Base-by-base conservation (phyloP, 2,888 invertebrate species). In the Rhaphigaster nebulosa region DNA sequence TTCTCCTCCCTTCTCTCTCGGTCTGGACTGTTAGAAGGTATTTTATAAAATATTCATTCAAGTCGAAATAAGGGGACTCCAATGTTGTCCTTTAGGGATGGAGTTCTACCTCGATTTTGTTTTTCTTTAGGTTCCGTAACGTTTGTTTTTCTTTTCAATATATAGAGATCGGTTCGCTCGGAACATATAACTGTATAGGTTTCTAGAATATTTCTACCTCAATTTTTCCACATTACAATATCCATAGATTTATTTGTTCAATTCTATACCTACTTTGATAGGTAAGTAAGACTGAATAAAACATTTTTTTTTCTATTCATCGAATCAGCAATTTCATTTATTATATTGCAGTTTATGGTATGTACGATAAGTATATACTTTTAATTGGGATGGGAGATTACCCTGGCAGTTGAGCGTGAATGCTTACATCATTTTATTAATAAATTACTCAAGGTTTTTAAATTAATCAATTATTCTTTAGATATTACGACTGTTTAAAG, bases 131-230 rank as follows among this genome's bases (percentile, higher is more conserved):
- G 8, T 76, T 38, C 38, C 38, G 38, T 76, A 20, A 8, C 38
- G 38, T 76, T 76, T 76, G 38, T 76, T 38, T 76, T 76, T 76
- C 70, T 76, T 34, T 76, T 76, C 70, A 76, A 38, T 76, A 76
- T 70, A 34, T 76, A 38, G 34, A 38, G 38, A 76, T 76, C 34
- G 23, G 38, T 76, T 76, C 20, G 70, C 20, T 23, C 26, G 70
- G 34, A 5, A 0, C 70, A 20, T 76, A 76, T 76, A 76, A 12
- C 38, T 20, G 70, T 76, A 76, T 76, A 8, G 20, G 18, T 5
- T 20, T 23, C 29, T 29, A 18, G 29, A 29, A 34, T 6, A 18
- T 76, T 76, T 76, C 70, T 23, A 38, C 34, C 70, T 76, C 38
- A 34, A 38, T 76, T 23, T n/a, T 38, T 76, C 26, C 10, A 38